phyloP scores from a whole-genome alignment of 2,888 invertebrate genomes.

The Myopa testacea region DNA sequence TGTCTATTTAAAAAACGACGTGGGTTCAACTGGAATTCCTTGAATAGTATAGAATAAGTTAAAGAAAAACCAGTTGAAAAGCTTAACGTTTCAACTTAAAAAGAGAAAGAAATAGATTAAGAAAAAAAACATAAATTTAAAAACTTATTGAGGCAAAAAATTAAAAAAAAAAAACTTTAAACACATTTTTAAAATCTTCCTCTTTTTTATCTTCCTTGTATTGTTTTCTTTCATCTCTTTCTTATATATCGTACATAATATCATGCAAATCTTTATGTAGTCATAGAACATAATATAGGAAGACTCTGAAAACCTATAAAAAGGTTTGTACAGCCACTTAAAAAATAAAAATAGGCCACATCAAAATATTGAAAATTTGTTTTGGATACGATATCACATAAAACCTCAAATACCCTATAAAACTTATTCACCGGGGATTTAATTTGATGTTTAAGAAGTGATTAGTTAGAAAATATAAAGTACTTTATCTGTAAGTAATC shows the following conservation, averaged over 20 bases:
- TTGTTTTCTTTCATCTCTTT: too few relatives aligned
- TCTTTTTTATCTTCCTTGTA: neutral
- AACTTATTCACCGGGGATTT: too few relatives aligned
- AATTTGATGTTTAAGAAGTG: too few relatives aligned
- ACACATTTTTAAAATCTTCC: neutral
- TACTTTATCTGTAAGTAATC: too few relatives aligned
- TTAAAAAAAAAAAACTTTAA: neutral
- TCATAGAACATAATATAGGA: too few relatives aligned
- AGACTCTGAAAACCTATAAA: neutral
- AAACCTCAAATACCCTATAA: too few relatives aligned
- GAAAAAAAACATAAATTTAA: neutral
- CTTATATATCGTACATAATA: too few relatives aligned
- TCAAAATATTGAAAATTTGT: too few relatives aligned
- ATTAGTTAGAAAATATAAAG: too few relatives aligned
- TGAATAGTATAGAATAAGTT: conserved; percentile 48
- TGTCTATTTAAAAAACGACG: neutral
- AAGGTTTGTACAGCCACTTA: neutral
- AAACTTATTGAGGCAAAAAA: neutral
- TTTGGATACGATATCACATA: too few relatives aligned
- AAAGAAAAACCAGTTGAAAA: conserved; percentile 43
- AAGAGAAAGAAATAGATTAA: neutral
- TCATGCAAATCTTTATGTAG: too few relatives aligned
- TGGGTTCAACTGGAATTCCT: conserved; percentile 48
- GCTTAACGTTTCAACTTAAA: neutral
- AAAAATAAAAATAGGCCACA: too few relatives aligned